Percentiles rank a stretch among this genome's conserved stretches.
Conservation (phyloP, 1,140 invertebrate species). For the Periplaneta americana region DNA sequence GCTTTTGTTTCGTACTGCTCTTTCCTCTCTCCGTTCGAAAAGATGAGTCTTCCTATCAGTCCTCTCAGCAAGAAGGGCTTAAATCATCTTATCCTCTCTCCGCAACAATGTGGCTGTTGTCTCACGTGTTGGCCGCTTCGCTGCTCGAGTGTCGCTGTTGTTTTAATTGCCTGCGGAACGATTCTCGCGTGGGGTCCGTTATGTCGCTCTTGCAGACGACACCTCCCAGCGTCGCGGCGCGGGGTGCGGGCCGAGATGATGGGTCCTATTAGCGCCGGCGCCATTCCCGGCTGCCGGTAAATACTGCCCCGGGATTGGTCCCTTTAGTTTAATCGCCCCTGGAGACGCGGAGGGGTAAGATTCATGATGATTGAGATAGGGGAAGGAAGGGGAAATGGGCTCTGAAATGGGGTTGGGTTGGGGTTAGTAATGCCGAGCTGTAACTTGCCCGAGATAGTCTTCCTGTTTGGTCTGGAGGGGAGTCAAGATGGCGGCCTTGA, state of each 20-base stretch:
- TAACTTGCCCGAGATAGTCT: no score
- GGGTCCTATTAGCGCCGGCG: slow-evolving; percentile 14
- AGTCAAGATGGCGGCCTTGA: neutral
- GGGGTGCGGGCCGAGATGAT: neutral
- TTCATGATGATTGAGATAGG: neutral
- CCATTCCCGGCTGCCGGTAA: slow-evolving; percentile 2
- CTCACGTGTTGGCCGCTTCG: no score
- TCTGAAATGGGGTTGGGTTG: neutral
- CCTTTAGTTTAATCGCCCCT: slow-evolving; percentile 14
- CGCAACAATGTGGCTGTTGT: no score
- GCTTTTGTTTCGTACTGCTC: neutral
- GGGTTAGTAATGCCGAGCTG: neutral
- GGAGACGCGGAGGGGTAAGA: neutral
- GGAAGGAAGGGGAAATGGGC: neutral
- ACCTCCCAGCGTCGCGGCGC: no score
- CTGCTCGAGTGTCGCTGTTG: neutral
- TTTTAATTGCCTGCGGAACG: neutral
- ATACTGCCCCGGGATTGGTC: slow-evolving; percentile 14
- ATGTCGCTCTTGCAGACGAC: no score
- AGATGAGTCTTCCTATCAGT: neutral
- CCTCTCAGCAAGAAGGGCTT: no score
- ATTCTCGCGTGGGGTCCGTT: neutral
- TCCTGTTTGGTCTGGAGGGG: neutral
- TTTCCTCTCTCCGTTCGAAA: neutral
- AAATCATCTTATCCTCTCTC: no score